Base-by-base conservation (phyloP, 2,888 invertebrate species). In the Chouioia cunea region DNA sequence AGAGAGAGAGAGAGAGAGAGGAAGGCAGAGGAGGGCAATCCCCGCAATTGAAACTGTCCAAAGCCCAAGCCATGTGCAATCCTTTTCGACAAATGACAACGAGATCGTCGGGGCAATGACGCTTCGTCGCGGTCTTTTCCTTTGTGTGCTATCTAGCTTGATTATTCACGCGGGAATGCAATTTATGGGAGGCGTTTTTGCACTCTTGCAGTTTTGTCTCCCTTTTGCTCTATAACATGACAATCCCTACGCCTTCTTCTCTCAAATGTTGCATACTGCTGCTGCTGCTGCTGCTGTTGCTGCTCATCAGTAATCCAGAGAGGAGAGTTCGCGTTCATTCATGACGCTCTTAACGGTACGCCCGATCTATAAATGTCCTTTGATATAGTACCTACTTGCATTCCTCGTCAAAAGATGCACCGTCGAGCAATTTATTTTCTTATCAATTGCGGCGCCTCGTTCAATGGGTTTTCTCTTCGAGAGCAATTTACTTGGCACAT, bases 1-100 rank as follows among this genome's bases (percentile, higher is more conserved):
- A 10, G 23, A 14, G n/a, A 46, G 50, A 52, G 54, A 50, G 43
- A 2, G 22, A 47, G 58, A 47, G 43, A 48, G 27, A 18, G 22
- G 46, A 16, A 50, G 48, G 27, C 22, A 60, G 46, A 23, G 14
- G 50, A 44, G 18, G 16, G 23, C 14, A 54, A 57, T 50, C 48
- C 46, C 3, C 3, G 18, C 47, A 50, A 43, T 14, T 36, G 62
- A 22, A 14, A 6, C 15, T 16, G 16, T 60, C 6, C 54, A 20
- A 56, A 62, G 20, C 54, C 57, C 1, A 54, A 22, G 43, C 53
- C 23, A 22, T 20, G 47, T 54, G 6, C 69, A 52, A 69, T 64
- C 60, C 71, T 22, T 70, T 66, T 75, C 76, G 79, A 81, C 80
- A 81, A 81, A 79, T 80, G 80, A 79, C 80, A 79, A 79, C 73